These are phyloP conservation scores for Mongoloraphidia duomilia DNA, from an alignment of 2,888 invertebrate genomes.

Conservation along the genomic window DNA sequence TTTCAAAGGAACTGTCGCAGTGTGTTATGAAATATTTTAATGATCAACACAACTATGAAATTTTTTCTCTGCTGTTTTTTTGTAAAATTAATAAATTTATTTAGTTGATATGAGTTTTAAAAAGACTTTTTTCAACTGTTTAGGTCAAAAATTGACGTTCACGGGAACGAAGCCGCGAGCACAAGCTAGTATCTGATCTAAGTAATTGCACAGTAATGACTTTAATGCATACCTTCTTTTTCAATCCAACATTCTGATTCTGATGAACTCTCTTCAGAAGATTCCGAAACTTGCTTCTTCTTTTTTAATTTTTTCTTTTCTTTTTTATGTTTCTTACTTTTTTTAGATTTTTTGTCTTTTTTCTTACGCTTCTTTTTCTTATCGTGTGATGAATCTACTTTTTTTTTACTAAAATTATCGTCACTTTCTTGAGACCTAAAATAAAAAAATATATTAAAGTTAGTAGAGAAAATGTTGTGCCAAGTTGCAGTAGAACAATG, in stretches of 20 bases:
- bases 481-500: no score
- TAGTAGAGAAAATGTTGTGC: not conserved
- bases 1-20: no score
- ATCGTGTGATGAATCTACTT: constrained; percentile 33
- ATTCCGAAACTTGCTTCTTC: constrained; percentile 24
- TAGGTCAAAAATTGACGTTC: no score
- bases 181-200: no score
- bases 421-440: constrained; percentile 27
- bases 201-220: no score
- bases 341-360: constrained; percentile 38
- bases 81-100: no score
- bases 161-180: no score
- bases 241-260: constrained; percentile 54
- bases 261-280: constrained; percentile 16
- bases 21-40: no score
- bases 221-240: constrained; percentile 35
- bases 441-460: not conserved
- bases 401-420: constrained; percentile 28
- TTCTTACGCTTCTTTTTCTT: constrained; percentile 35
- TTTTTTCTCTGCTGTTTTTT: no score
- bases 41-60: no score
- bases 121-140: no score
- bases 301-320: constrained; percentile 37
- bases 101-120: no score
- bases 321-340: constrained; percentile 37